Conservation (phyloP, 2,797 vertebrate genomes). For the Melanotaenia pygmaea region DNA sequence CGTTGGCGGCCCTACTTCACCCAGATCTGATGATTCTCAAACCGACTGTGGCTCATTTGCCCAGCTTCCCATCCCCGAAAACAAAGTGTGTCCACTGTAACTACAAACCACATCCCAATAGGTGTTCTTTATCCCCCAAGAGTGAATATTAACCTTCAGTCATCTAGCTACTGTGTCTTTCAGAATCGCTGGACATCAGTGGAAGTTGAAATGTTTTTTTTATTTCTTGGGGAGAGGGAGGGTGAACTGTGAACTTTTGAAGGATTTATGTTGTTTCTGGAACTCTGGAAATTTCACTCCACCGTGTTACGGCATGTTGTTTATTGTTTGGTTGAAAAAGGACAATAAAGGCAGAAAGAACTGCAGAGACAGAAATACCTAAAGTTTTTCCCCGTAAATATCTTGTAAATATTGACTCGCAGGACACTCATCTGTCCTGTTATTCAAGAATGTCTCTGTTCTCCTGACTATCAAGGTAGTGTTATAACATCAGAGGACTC, state of each 20-base stretch:
- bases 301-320: conserved; percentile 12
- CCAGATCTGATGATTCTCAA: conserved; percentile 70
- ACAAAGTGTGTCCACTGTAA: conserved; percentile 84
- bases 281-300: neutral
- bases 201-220: neutral
- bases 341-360: conserved; percentile 2
- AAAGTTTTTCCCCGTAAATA: conserved; percentile 14
- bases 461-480: conserved; percentile 22
- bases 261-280: neutral
- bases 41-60: conserved; percentile 74
- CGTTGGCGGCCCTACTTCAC: conserved; percentile 41
- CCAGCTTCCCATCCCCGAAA: conserved; percentile 82
- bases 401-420: conserved; percentile 48
- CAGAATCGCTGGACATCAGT: conserved; percentile 7
- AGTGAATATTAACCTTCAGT: conserved; percentile 28
- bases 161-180: conserved; percentile 15
- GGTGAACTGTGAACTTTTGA: conserved; percentile 4
- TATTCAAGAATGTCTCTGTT: conserved; percentile 26
- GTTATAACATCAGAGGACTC: conserved; percentile 20
- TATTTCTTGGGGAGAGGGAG: neutral
- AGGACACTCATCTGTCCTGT: conserved; percentile 7
- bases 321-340: conserved; percentile 19
- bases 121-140: conserved; percentile 15
- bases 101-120: neutral
- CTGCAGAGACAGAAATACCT: conserved; percentile 5